phyloP scores from a whole-genome alignment of 1,140 invertebrate species.

The Lordiphosa mommai region DNA sequence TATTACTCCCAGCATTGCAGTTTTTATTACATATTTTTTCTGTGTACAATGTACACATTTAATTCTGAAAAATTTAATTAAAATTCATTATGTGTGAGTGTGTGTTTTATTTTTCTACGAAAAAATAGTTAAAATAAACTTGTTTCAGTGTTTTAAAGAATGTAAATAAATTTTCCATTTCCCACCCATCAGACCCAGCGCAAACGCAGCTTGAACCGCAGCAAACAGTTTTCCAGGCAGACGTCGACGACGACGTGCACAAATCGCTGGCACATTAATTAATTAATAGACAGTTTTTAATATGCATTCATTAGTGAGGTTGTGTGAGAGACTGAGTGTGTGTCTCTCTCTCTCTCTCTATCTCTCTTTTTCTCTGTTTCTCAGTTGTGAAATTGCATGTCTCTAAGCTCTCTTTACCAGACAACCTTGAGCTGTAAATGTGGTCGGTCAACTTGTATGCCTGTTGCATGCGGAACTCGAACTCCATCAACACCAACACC shows the following conservation, averaged over 20 bases:
- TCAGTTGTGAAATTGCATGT: conserved; percentile 52
- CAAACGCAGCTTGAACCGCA: too few relatives aligned
- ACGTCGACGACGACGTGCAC: conserved; percentile 2
- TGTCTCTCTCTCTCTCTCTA: neutral
- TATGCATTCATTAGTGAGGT: conserved; percentile 14
- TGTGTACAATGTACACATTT: too few relatives aligned
- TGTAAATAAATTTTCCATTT: too few relatives aligned
- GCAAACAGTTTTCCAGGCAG: too few relatives aligned
- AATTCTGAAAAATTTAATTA: too few relatives aligned
- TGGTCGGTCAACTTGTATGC: conserved; percentile 1
- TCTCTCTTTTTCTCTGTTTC: conserved; percentile 1
- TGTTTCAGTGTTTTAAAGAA: too few relatives aligned
- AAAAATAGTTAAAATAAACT: too few relatives aligned
- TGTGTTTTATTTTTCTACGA: too few relatives aligned
- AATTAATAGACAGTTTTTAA: conserved; percentile 48
- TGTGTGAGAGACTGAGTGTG: conserved; percentile 6
- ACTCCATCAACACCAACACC: conserved; percentile 10
- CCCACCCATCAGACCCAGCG: too few relatives aligned
- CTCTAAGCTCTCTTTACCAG: conserved; percentile 20
- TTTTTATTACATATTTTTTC: too few relatives aligned
- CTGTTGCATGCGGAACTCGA: conserved; percentile 59
- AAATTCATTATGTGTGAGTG: too few relatives aligned
- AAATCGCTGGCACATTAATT: conserved; percentile 52
- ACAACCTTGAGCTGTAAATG: conserved; percentile 47
- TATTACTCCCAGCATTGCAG: too few relatives aligned